Conservation (phyloP, 2,888 invertebrate species). For the Ferrisia virgata region DNA sequence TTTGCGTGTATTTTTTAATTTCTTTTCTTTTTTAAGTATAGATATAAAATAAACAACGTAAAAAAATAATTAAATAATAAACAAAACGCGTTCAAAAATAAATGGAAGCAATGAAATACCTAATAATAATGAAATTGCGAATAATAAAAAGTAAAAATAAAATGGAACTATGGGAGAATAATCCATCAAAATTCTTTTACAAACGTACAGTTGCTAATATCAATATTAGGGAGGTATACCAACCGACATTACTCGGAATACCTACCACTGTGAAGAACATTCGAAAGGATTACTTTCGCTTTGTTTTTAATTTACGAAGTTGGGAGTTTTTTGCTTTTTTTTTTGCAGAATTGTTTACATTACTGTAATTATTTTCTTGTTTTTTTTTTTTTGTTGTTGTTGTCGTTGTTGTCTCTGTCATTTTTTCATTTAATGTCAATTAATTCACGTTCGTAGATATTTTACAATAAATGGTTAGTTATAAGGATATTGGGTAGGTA, state of each 20-base stretch:
- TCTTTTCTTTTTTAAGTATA: background rate
- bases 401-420: background rate
- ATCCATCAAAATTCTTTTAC: background rate
- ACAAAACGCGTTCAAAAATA: background rate
- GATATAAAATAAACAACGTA: background rate
- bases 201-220: background rate
- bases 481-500: too few relatives aligned
- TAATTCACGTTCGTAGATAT: background rate
- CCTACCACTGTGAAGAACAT: background rate
- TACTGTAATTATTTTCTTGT: background rate
- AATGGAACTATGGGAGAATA: background rate
- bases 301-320: background rate
- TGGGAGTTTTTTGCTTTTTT: background rate
- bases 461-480: too few relatives aligned
- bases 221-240: background rate
- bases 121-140: background rate
- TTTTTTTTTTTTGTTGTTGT: background rate
- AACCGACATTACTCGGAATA: background rate
- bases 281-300: background rate
- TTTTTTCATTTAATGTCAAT: background rate
- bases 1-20: background rate
- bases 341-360: background rate
- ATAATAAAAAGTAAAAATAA: background rate
- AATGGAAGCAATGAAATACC: background rate
- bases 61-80: conserved; percentile 8